Evolutionary conservation across 2,113 vertebrate genomes (phyloP).

Genomic region (Holacanthus passer): DNA sequence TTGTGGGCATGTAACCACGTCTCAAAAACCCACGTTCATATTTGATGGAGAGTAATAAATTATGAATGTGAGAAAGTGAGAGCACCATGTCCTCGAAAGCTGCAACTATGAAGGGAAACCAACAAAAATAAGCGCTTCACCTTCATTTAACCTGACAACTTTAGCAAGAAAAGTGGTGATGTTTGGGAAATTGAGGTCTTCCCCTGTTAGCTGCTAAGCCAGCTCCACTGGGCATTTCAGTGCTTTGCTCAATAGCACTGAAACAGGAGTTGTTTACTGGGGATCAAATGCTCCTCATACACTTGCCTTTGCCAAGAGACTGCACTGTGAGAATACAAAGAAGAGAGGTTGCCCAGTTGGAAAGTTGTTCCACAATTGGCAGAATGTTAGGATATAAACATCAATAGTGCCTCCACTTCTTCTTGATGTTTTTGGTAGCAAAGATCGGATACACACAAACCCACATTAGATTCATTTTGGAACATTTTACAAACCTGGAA

Average conservation of each 20-base stretch:
- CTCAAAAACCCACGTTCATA: slow-evolving; percentile 48
- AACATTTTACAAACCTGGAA: not conserved
- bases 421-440: not conserved
- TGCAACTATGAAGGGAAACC: not conserved
- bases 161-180: slow-evolving; percentile 27
- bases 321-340: slow-evolving; percentile 7
- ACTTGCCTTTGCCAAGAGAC: slow-evolving; percentile 3
- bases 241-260: slow-evolving; percentile 37
- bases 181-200: slow-evolving; percentile 45
- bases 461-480: not conserved
- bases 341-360: slow-evolving; percentile 21
- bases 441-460: not conserved
- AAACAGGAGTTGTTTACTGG: slow-evolving; percentile 17
- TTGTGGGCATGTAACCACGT: slow-evolving; percentile 36
- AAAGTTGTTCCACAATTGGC: not conserved
- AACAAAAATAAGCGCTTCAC: slow-evolving; percentile 7
- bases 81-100: slow-evolving; percentile 45
- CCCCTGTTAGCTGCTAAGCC: not conserved
- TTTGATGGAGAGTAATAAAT: slow-evolving; percentile 65
- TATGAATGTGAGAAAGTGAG: slow-evolving; percentile 65
- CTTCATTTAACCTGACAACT: slow-evolving; percentile 57
- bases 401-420: slow-evolving; percentile 3
- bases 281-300: slow-evolving; percentile 30
- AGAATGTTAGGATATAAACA: slow-evolving; percentile 3
- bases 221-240: slow-evolving; percentile 13